Conservation (phyloP, 2,797 vertebrate species). For the Gorsachius magnificus region DNA sequence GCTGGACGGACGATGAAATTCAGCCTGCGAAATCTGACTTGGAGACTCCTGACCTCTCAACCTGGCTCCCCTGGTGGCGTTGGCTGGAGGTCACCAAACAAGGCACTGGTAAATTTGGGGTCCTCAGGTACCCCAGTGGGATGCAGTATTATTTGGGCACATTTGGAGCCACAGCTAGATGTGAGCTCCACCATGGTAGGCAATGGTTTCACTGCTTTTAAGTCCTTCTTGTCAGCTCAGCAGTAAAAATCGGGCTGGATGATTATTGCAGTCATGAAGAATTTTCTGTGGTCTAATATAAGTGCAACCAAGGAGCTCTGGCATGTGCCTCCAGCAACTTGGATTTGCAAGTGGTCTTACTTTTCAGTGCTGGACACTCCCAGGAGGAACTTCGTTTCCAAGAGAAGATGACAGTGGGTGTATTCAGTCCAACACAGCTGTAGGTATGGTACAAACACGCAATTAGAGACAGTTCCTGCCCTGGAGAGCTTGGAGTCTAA, state of each 20-base stretch:
- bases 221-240: conserved; percentile 17
- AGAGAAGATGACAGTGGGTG: conserved; percentile 65
- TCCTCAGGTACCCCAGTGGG: neutral
- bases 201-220: neutral
- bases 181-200: neutral
- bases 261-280: conserved; percentile 38
- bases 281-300: conserved; percentile 58
- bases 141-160: neutral
- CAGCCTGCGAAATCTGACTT: neutral
- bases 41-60: neutral
- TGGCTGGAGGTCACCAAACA: neutral
- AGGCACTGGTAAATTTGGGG: neutral
- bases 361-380: conserved; percentile 60
- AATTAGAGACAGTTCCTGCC: conserved; percentile 66
- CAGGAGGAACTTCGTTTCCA: conserved; percentile 52
- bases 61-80: neutral
- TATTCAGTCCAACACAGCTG: conserved; percentile 67
- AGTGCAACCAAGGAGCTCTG: conserved; percentile 54
- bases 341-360: conserved; percentile 64
- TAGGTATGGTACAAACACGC: conserved; percentile 60
- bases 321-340: conserved; percentile 62
- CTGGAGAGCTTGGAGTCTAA: conserved; percentile 66
- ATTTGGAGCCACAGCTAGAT: neutral
- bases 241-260: conserved; percentile 33
- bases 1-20: neutral